Evolutionary conservation across 2,888 invertebrate species (phyloP).

Genomic region (Allolobophora icterica): DNA sequence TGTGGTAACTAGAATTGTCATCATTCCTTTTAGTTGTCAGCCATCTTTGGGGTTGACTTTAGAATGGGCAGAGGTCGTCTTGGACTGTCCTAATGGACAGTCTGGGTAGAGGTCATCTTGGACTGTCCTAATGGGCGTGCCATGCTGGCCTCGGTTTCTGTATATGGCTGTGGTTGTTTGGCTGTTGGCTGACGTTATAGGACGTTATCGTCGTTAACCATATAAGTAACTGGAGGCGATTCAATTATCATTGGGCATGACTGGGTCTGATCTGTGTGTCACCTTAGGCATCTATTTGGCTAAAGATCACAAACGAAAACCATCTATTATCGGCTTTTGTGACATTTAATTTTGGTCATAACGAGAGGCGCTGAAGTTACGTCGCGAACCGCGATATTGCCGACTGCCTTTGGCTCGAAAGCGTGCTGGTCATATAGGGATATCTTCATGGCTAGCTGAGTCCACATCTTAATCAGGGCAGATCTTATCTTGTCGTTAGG

Average conservation of each 20-base stretch:
- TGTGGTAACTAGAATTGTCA: neutral
- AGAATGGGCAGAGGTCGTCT: neutral
- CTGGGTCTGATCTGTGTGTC: neutral
- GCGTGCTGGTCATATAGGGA: constrained; percentile 19
- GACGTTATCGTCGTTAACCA: neutral
- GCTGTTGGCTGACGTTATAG: neutral
- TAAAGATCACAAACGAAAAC: constrained; percentile 30
- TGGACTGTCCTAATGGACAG: neutral
- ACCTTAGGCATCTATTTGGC: constrained; percentile 19
- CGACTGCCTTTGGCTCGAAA: neutral
- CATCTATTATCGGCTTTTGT: constrained; percentile 33
- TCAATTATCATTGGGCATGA: constrained; percentile 31
- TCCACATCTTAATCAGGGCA: constrained; percentile 39
- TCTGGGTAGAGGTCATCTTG: neutral
- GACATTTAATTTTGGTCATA: constrained; percentile 35
- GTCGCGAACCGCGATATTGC: constrained; percentile 20
- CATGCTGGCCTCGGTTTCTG: neutral
- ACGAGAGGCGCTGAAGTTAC: constrained; percentile 9
- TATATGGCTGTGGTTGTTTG: neutral
- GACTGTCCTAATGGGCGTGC: neutral
- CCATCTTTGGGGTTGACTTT: neutral
- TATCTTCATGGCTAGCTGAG: constrained; percentile 43
- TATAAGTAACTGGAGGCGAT: neutral
- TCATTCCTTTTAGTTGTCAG: neutral
- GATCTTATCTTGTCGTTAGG: constrained; percentile 36